These are phyloP conservation scores for Caenorhabditis virilis DNA, from an alignment of 2,888 invertebrate genomes.

Conservation along the genomic window DNA sequence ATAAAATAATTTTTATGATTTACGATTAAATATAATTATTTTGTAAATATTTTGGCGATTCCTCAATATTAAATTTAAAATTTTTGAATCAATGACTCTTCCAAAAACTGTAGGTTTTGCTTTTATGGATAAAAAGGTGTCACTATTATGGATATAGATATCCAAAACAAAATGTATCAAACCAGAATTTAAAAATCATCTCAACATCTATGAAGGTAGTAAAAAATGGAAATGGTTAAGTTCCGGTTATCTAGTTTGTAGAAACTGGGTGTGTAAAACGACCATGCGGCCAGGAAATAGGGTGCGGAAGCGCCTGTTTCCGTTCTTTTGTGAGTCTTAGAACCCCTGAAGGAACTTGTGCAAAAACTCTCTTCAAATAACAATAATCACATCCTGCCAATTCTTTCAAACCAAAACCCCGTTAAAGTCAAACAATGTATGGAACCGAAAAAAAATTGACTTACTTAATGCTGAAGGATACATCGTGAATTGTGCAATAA, in stretches of 20 bases:
- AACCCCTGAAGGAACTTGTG: background rate
- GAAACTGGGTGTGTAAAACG: slow-evolving; percentile 21
- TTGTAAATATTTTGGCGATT: no score
- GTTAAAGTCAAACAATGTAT: background rate
- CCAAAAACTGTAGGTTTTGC: no score
- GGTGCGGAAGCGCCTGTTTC: slow-evolving; percentile 54
- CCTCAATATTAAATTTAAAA: no score
- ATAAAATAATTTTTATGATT: no score
- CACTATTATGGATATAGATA: no score
- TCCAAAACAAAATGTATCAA: no score
- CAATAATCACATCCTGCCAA: slow-evolving; percentile 33
- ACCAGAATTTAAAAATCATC: no score
- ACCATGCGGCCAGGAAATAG: slow-evolving; percentile 47
- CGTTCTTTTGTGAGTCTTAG: slow-evolving; percentile 40
- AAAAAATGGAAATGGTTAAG: slow-evolving; percentile 5
- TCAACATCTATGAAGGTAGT: slow-evolving; percentile 2
- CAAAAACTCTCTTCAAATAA: slow-evolving; percentile 28
- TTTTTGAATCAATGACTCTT: no score
- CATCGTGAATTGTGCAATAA: slow-evolving; percentile 8
- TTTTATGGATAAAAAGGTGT: no score
- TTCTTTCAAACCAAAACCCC: background rate
- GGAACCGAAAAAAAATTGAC: slow-evolving; percentile 17
- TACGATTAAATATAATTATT: no score
- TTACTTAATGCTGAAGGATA: slow-evolving; percentile 39
- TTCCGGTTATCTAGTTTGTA: slow-evolving; percentile 41